These are phyloP conservation scores for Papilio elwesi DNA, from an alignment of 2,888 invertebrate species.

Conservation along the genomic window DNA sequence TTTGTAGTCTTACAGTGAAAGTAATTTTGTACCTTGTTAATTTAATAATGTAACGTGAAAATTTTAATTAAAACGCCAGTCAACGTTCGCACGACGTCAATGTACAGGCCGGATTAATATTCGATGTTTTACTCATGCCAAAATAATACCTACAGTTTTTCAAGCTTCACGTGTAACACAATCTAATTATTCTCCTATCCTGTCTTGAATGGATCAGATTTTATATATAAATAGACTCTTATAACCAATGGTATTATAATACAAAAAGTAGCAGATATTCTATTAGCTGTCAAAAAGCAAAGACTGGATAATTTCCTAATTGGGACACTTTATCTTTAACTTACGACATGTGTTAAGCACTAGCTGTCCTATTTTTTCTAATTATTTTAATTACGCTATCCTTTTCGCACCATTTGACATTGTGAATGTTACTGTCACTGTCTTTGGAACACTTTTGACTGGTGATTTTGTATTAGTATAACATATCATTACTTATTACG, in stretches of 20 bases:
- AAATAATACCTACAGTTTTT: slow-evolving; percentile 6
- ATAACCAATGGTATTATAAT: neutral
- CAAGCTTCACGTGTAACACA: neutral
- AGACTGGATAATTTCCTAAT: too few relatives aligned
- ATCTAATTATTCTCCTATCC: neutral
- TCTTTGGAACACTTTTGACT: too few relatives aligned
- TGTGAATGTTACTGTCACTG: too few relatives aligned
- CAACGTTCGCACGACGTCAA: neutral
- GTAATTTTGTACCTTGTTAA: slow-evolving; percentile 16
- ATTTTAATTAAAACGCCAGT: slow-evolving; percentile 38
- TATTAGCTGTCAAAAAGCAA: too few relatives aligned
- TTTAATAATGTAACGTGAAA: slow-evolving; percentile 30
- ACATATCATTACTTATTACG: too few relatives aligned
- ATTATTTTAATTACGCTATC: too few relatives aligned
- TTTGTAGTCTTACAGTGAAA: slow-evolving; percentile 1
- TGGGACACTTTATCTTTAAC: too few relatives aligned
- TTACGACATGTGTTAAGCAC: too few relatives aligned
- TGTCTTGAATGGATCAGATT: neutral
- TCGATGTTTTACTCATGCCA: slow-evolving; percentile 9
- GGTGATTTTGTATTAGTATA: too few relatives aligned
- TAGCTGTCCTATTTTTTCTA: too few relatives aligned
- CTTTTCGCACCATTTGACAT: too few relatives aligned
- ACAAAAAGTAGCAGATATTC: too few relatives aligned
- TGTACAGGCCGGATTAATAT: slow-evolving; percentile 11
- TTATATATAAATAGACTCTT: neutral